Conservation (phyloP, 1,140 invertebrate species). For the Ctenoplectra terminalis region DNA sequence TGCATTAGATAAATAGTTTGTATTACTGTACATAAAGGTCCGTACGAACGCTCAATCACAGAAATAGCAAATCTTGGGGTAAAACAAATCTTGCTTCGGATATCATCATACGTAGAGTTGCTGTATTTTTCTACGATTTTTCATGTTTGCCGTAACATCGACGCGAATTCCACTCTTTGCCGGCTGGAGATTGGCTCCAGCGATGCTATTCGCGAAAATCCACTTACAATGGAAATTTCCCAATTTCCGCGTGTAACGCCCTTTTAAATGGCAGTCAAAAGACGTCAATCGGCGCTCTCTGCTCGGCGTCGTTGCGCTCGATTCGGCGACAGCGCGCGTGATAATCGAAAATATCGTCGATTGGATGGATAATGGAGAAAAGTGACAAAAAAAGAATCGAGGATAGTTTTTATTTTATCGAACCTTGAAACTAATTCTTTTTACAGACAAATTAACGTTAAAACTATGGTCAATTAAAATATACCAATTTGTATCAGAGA, state of each 20-base stretch:
- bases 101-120: not conserved
- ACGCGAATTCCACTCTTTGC: conserved; percentile 25
- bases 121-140: conserved; percentile 35
- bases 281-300: conserved; percentile 16
- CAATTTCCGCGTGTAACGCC: conserved; percentile 58
- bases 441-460: too few relatives aligned
- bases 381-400: not conserved
- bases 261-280: conserved; percentile 56
- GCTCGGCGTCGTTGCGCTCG: conserved; percentile 9
- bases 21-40: not conserved
- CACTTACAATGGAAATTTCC: conserved; percentile 70
- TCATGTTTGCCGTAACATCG: conserved; percentile 51
- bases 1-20: too few relatives aligned
- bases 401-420: too few relatives aligned
- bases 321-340: not conserved
- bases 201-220: conserved; percentile 59
- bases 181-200: conserved; percentile 45
- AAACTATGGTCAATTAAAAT: too few relatives aligned
- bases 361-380: not conserved
- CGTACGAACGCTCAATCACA: not conserved
- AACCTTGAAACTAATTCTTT: too few relatives aligned
- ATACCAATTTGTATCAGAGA: too few relatives aligned
- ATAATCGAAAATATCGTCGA: not conserved
- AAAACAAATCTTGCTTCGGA: not conserved
- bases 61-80: not conserved